These are phyloP conservation scores for Pantherophis alleghaniensis DNA, from an alignment of 2,797 vertebrate genomes.

Conservation along the genomic window DNA sequence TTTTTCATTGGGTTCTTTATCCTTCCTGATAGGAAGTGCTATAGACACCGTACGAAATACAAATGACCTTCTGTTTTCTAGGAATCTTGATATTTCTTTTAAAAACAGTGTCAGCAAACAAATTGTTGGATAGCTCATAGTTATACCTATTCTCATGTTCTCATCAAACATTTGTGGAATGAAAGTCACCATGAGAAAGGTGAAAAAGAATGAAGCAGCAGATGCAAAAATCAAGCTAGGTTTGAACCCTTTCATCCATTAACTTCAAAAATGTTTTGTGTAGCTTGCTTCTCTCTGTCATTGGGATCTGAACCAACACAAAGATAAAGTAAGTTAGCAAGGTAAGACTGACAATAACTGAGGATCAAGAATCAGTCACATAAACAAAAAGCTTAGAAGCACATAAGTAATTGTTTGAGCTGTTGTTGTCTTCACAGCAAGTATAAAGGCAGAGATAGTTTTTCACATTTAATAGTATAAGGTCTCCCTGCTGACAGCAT, in stretches of 20 bases:
- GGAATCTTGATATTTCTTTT: conserved; percentile 46
- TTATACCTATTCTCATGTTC: conserved; percentile 56
- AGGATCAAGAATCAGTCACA: conserved; percentile 44
- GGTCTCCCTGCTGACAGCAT: conserved; percentile 53
- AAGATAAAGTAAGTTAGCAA: conserved; percentile 55
- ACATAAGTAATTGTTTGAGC: conserved; percentile 52
- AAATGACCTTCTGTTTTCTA: conserved; percentile 58
- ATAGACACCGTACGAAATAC: conserved; percentile 45
- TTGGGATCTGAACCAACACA: conserved; percentile 43
- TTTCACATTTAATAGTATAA: conserved; percentile 47
- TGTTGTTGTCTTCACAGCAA: conserved; percentile 49
- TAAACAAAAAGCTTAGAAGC: conserved; percentile 46
- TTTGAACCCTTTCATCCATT: conserved; percentile 49
- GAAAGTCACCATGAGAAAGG: conserved; percentile 55
- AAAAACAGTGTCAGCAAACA: conserved; percentile 54
- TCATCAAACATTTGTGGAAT: conserved; percentile 47
- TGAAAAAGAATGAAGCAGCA: conserved; percentile 45
- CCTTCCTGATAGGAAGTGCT: conserved; percentile 36
- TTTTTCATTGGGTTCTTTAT: conserved; percentile 44
- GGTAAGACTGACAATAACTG: conserved; percentile 29
- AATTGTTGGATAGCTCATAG: conserved; percentile 58
- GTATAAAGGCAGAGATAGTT: conserved; percentile 51
- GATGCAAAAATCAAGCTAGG: conserved; percentile 50
- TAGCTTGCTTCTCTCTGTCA: conserved; percentile 45
- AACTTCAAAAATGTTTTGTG: conserved; percentile 38